Conservation (phyloP, 2,113 vertebrate genomes). For the Tragelaphus imberbis region DNA sequence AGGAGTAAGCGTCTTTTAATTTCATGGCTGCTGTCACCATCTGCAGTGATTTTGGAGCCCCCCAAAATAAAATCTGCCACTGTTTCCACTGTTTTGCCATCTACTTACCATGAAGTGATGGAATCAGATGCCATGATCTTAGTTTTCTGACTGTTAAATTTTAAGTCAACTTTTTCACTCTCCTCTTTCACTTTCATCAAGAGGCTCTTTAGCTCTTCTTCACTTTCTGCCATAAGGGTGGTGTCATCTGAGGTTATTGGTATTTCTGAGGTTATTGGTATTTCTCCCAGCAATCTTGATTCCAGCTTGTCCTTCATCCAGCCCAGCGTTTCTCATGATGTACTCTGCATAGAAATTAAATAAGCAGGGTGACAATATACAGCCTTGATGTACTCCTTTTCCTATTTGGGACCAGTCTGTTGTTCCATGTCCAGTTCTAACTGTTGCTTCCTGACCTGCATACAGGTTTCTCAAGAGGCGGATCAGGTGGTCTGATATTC, state of each 20-base stretch:
- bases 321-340: background rate
- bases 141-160: background rate
- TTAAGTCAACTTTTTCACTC: background rate
- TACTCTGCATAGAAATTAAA: background rate
- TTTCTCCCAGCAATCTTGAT: background rate
- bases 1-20: background rate
- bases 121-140: background rate
- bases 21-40: background rate
- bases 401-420: background rate
- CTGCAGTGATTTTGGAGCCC: background rate
- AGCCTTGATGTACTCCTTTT: background rate
- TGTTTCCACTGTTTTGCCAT: background rate
- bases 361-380: background rate
- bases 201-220: background rate
- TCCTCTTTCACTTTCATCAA: background rate
- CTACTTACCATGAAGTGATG: background rate
- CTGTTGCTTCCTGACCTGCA: background rate
- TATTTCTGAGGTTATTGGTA: background rate
- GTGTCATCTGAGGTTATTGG: too few species aligned
- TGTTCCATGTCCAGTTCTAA: background rate
- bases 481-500: background rate
- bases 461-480: background rate
- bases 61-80: background rate
- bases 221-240: background rate
- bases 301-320: background rate